These are phyloP conservation scores for Drosophila paranaensis DNA, from an alignment of 2,888 invertebrate genomes.

Conservation along the genomic window DNA sequence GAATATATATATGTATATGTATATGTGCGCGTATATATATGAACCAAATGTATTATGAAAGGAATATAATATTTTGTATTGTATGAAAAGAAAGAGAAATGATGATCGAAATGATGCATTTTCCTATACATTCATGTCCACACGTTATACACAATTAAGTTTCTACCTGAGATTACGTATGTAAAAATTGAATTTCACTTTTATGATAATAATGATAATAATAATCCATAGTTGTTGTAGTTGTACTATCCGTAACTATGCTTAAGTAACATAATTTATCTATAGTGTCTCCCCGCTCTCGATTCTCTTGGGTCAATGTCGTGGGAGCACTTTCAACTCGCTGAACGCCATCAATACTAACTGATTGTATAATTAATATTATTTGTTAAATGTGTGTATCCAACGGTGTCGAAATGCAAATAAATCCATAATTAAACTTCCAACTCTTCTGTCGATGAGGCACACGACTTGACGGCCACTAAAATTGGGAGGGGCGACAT, in stretches of 20 bases:
- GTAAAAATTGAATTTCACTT: not conserved
- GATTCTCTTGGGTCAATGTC: not conserved
- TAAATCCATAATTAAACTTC: constrained; percentile 60
- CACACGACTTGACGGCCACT: constrained; percentile 42
- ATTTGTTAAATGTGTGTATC: constrained; percentile 54
- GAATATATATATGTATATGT: constrained; percentile 43
- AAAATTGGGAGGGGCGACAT: constrained; percentile 46
- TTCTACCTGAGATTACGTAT: constrained; percentile 6
- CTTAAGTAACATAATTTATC: constrained; percentile 7
- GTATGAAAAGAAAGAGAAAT: not conserved
- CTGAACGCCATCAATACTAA: constrained; percentile 9
- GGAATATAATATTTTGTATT: constrained; percentile 1
- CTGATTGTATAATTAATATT: constrained; percentile 5
- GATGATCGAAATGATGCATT: constrained; percentile 2
- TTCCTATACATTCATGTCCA: constrained; percentile 9
- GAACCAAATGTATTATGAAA: constrained; percentile 57
- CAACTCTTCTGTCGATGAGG: constrained; percentile 55
- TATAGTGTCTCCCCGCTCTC: not conserved
- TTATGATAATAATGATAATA: not conserved
- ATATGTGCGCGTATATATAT: constrained; percentile 17
- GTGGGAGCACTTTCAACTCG: not conserved
- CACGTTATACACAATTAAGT: constrained; percentile 6
- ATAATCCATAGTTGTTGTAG: constrained; percentile 6
- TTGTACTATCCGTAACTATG: constrained; percentile 4
- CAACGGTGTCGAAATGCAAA: constrained; percentile 68